Conservation (phyloP, 2,888 invertebrate species). For the Myopa tessellatipennis region DNA sequence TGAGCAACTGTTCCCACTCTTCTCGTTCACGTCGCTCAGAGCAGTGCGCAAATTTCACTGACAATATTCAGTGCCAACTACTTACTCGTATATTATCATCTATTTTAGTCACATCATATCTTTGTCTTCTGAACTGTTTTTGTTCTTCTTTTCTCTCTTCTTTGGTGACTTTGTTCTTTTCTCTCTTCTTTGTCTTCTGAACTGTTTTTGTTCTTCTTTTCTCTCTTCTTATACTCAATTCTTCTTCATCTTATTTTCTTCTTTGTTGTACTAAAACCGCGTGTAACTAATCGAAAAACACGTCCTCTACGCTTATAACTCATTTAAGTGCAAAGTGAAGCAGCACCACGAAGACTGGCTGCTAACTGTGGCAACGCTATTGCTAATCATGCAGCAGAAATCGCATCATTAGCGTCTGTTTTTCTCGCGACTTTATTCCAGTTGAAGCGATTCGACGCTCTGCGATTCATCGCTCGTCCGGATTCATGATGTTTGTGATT, state of each 20-base stretch:
- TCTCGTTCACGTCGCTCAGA: neutral
- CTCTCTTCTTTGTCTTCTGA: neutral
- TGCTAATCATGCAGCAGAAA: constrained; percentile 21
- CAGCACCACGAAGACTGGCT: neutral
- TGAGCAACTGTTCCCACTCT: neutral
- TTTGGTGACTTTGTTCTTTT: neutral
- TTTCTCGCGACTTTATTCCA: neutral
- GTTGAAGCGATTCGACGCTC: neutral
- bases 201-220: neutral
- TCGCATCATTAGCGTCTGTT: constrained; percentile 35
- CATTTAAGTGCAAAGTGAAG: neutral
- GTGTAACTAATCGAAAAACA: constrained; percentile 32
- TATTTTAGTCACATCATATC: neutral
- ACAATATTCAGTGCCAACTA: neutral
- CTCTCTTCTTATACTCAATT: constrained; percentile 6
- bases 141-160: constrained; percentile 8
- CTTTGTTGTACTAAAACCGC: constrained; percentile 31
- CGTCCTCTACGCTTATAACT: constrained; percentile 17
- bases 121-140: neutral
- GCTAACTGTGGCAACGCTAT: neutral
- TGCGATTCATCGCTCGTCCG: neutral
- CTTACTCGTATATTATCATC: neutral
- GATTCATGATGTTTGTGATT: constrained; percentile 28
- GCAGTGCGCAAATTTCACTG: neutral
- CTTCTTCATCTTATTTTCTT: constrained; percentile 9